phyloP scores from a whole-genome alignment of 2,888 invertebrate species.

The Melikaiella ostensackeni region DNA sequence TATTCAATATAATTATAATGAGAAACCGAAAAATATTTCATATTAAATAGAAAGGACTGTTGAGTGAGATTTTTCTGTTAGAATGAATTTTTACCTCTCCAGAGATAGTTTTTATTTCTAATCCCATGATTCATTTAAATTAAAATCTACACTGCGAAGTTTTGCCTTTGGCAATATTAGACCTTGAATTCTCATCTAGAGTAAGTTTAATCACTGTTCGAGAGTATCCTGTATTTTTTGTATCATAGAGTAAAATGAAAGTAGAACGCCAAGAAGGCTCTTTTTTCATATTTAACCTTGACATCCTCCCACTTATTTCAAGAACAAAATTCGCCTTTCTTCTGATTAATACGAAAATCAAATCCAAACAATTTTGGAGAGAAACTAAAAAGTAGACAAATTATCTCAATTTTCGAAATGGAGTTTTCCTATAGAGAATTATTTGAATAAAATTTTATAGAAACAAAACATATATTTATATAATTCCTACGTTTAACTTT shows the following conservation, averaged over 20 bases:
- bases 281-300: not conserved
- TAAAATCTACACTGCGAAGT: not conserved
- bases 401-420: too few relatives aligned
- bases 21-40: not conserved
- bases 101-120: not conserved
- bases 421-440: too few relatives aligned
- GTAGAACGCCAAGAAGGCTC: constrained; percentile 13
- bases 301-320: not conserved
- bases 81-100: not conserved
- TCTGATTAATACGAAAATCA: not conserved
- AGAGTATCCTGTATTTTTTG: not conserved
- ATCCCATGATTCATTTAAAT: not conserved
- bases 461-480: constrained; percentile 1
- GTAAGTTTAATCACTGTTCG: not conserved
- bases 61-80: not conserved
- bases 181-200: constrained; percentile 12
- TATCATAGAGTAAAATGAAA: constrained; percentile 10
- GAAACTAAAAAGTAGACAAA: too few relatives aligned
- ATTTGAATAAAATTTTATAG: not conserved
- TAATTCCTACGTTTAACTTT: too few relatives aligned
- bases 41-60: not conserved
- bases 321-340: not conserved
- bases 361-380: too few relatives aligned
- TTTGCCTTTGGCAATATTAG: constrained; percentile 7
- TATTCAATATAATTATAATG: not conserved